Evolutionary conservation across 2,797 vertebrate species (phyloP).

Genomic region (Artibeus lituratus): DNA sequence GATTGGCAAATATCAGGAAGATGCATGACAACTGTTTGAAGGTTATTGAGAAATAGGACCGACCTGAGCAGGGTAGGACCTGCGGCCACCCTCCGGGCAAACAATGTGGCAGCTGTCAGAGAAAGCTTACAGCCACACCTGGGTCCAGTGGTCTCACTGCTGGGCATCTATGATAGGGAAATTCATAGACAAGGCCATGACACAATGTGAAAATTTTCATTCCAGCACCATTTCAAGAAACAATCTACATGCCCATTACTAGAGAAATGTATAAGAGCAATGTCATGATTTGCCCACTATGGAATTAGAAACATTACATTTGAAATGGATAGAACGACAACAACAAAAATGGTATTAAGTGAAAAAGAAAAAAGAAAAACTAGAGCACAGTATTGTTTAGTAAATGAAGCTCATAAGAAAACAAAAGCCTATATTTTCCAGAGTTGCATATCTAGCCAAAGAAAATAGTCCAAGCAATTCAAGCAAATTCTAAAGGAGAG

Average conservation of each 20-base stretch:
- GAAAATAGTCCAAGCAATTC: not conserved
- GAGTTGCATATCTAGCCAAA: not conserved
- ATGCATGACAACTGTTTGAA: not conserved
- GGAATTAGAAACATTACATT: not conserved
- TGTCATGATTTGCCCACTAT: not conserved
- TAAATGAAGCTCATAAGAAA: not conserved
- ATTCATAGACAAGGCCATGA: not conserved
- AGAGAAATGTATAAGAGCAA: not conserved
- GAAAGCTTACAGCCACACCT: not conserved
- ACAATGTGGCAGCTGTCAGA: not conserved
- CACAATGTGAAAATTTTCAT: not conserved
- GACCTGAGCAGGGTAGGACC: not conserved
- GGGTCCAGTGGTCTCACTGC: not conserved
- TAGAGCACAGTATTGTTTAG: not conserved
- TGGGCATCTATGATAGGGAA: not conserved
- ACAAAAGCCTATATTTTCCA: not conserved
- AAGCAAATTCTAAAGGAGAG: not conserved
- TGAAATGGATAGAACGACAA: not conserved
- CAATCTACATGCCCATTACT: not conserved
- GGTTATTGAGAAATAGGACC: not conserved
- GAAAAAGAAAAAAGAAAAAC: not conserved
- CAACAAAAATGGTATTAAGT: not conserved
- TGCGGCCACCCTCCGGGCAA: not conserved
- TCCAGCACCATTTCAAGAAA: not conserved
- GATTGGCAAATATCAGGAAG: not conserved